Percentiles rank a stretch among this genome's conserved stretches.
phyloP scores from a whole-genome alignment of 2,888 invertebrate genomes.

The Drosophila maculinotata region DNA sequence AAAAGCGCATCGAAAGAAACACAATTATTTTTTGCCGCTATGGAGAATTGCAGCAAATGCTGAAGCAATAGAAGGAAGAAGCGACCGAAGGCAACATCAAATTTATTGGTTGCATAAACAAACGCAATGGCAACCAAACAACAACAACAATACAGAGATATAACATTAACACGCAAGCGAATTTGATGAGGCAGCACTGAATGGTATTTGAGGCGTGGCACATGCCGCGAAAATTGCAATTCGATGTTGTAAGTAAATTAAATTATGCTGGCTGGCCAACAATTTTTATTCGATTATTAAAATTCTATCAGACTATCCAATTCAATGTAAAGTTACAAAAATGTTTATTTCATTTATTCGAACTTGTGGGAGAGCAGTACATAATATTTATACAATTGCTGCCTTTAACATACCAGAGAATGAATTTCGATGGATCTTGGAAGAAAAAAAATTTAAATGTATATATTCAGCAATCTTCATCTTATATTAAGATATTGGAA shows the following conservation, averaged over 20 bases:
- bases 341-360: no score
- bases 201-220: not conserved
- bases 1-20: slow-evolving; percentile 35
- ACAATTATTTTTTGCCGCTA: slow-evolving; percentile 33
- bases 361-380: no score
- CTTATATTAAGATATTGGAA: no score
- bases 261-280: slow-evolving; percentile 24
- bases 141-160: slow-evolving; percentile 12
- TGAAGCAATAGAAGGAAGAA: slow-evolving; percentile 40
- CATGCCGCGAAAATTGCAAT: slow-evolving; percentile 27
- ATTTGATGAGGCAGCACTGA: slow-evolving; percentile 23
- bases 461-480: no score
- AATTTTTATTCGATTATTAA: slow-evolving; percentile 13
- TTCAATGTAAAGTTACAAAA: slow-evolving; percentile 1
- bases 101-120: slow-evolving; percentile 62
- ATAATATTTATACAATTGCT: no score
- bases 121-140: slow-evolving; percentile 26
- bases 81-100: slow-evolving; percentile 20
- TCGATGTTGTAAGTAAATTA: slow-evolving; percentile 25
- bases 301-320: not conserved
- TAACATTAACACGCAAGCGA: slow-evolving; percentile 48
- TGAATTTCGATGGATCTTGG: no score
- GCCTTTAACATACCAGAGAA: no score
- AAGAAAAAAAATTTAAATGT: no score
- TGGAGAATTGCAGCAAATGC: slow-evolving; percentile 31